phyloP scores from a whole-genome alignment of 2,888 invertebrate species.

The Trichopoda pennipes region DNA sequence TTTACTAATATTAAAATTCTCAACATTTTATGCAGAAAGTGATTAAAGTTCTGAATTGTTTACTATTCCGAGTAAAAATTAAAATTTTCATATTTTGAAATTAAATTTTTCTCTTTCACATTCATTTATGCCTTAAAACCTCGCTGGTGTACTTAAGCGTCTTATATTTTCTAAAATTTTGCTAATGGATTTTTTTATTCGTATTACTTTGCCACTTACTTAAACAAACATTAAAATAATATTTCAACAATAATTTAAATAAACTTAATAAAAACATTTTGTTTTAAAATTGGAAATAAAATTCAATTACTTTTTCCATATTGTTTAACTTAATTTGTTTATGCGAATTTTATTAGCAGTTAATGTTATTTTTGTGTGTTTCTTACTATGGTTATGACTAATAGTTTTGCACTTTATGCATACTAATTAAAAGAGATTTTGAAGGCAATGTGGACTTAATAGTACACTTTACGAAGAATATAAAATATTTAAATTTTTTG shows the following conservation, averaged over 20 bases:
- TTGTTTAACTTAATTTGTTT: constrained; percentile 47
- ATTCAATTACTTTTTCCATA: constrained; percentile 44
- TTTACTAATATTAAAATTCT: too few species aligned
- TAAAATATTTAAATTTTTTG: neutral
- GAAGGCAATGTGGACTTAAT: neutral
- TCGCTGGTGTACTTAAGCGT: too few species aligned
- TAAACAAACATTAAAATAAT: neutral
- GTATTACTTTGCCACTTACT: too few species aligned
- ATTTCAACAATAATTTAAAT: constrained; percentile 5
- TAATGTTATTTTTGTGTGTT: neutral
- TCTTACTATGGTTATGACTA: neutral
- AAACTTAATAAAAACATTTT: constrained; percentile 32
- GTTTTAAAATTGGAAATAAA: constrained; percentile 27
- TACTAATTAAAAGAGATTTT: constrained; percentile 1
- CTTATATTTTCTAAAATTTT: too few species aligned
- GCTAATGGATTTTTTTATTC: too few species aligned
- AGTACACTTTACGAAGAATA: too few species aligned
- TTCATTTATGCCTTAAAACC: too few species aligned
- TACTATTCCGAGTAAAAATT: too few species aligned
- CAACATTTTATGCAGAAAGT: too few species aligned
- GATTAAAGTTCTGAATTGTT: too few species aligned
- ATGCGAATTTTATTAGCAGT: constrained; percentile 31
- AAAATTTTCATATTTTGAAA: too few species aligned
- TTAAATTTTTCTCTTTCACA: too few species aligned
- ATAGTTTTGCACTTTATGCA: constrained; percentile 24